phyloP scores from a whole-genome alignment of 37 sponge, comb jelly and placozoan species.

The Cladorhizidae sp. region DNA sequence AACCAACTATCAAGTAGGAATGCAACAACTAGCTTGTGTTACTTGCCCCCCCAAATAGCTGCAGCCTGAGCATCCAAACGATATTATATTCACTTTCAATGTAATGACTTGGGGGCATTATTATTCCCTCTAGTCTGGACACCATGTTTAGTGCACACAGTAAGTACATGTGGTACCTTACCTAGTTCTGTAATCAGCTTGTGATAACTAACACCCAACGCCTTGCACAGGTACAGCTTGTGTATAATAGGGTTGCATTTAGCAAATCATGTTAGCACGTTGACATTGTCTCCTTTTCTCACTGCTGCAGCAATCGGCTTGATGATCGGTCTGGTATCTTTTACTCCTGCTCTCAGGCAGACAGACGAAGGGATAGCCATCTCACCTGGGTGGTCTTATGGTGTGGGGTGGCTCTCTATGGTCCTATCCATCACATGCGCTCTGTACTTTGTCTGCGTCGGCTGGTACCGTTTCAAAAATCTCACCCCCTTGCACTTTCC shows the following conservation, averaged over 20 bases:
- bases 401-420: conserved; percentile 65
- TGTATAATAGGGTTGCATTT: not conserved
- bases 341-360: conserved; percentile 2
- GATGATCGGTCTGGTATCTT: conserved; percentile 45
- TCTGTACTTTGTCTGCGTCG: conserved; percentile 44
- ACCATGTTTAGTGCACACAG: no score
- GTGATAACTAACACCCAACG: no score
- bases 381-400: conserved; percentile 63
- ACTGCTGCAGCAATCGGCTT: conserved; percentile 17
- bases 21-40: no score
- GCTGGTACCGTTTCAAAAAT: conserved; percentile 17
- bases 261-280: not conserved
- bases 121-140: no score
- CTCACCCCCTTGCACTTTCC: not conserved
- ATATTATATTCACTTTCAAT: no score
- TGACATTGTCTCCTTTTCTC: not conserved
- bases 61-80: no score
- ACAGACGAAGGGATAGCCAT: not conserved
- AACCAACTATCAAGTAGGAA: no score
- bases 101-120: no score
- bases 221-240: not conserved
- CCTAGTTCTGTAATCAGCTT: no score
- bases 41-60: no score
- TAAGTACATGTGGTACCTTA: no score
- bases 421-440: conserved; percentile 32